Conservation (phyloP, 2,113 vertebrate genomes). For the Hemiprocne comata region DNA sequence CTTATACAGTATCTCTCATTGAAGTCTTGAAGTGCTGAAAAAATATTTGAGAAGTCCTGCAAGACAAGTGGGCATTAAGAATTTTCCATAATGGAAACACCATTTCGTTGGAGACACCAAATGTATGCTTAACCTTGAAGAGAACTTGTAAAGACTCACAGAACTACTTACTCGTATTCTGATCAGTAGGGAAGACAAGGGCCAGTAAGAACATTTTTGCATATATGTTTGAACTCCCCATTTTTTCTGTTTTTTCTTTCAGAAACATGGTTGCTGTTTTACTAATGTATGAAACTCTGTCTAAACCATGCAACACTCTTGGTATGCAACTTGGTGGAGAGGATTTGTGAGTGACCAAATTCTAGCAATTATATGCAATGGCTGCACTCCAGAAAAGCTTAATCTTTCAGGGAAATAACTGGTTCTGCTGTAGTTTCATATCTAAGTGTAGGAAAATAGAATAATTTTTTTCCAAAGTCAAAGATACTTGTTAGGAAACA, state of each 20-base stretch:
- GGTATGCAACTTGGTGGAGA: not conserved
- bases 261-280: not conserved
- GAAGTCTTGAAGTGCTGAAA: not conserved
- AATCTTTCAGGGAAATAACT: not conserved
- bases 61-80: not conserved
- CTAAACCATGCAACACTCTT: not conserved
- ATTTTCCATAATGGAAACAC: not conserved
- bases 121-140: not conserved
- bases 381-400: not conserved
- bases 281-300: not conserved
- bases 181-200: not conserved
- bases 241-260: not conserved
- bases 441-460: not conserved
- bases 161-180: not conserved
- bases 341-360: not conserved
- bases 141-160: not conserved
- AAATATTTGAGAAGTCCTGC: not conserved
- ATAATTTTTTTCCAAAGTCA: not conserved
- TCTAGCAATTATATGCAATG: not conserved
- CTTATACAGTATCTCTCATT: not conserved
- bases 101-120: not conserved
- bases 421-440: not conserved
- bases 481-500: not conserved
- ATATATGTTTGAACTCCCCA: not conserved
- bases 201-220: not conserved